Base-by-base conservation (phyloP, 2,888 invertebrate species). In the Pristionchus exspectatus region DNA sequence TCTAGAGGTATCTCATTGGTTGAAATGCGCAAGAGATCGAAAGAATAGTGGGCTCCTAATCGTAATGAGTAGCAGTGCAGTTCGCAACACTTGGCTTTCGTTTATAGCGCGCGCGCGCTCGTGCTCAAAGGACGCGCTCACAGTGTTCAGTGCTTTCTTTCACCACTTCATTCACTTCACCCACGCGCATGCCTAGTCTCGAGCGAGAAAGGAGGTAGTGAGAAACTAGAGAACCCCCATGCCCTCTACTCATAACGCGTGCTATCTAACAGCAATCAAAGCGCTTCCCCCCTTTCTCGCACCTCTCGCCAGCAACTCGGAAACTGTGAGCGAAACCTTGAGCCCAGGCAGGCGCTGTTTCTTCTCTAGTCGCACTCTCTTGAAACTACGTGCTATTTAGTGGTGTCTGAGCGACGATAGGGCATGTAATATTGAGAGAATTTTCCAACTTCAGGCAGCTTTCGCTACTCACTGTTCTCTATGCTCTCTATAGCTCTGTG, bases 321-420 rank as follows among this genome's bases (percentile, higher is more conserved):
- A 63, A 63, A 63, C 63, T 63, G 63, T n/a, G 24, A n/a, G n/a
- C 44, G n/a, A n/a, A 63, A 63, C 63, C 63, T 63, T 63, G 63
- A 63, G 63, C n/a, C 24, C 9, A 2, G 63, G 21, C 24, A 21
- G 21, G 14, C 59, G 24, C 18, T 59, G 18, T 59, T 59, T 16
- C 18, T 59, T 16, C 18, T 56, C 56, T 56, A 21, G 56, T 56
- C 56, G 4, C 18, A 56, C 56, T 56, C 56, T 56, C 10, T 56
- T 16, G 21, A 56, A 56, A 56, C 56, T 5, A 5, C 56, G 24
- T 63, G n/a, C 63, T 63, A 24, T 63, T 7, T 63, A 21, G 63
- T n/a, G 3, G 3, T 4, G 7, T n/a, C n/a, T 63, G 24, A 24
- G 24, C 63, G 7, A 2, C 10, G 14, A 72, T 5, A 72, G 33